phyloP scores from a whole-genome alignment of 2,113 vertebrate genomes.

The Amia ocellicauda region DNA sequence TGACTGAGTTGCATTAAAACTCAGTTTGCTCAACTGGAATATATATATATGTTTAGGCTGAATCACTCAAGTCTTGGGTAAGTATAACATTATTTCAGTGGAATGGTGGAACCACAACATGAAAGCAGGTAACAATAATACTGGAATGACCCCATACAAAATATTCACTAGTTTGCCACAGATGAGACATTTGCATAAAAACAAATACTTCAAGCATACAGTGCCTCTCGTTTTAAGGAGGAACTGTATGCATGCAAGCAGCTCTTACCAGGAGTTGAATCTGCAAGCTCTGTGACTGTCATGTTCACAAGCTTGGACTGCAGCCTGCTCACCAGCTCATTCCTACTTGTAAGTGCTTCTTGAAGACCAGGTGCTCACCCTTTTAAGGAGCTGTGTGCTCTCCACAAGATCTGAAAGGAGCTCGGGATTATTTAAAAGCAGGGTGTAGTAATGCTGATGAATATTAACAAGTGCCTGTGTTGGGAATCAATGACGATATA shows the following conservation, averaged over 20 bases:
- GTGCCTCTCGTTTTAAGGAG: too few species aligned
- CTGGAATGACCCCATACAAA: too few species aligned
- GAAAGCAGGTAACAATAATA: too few species aligned
- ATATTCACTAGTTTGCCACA: too few species aligned
- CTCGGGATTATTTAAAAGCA: neutral
- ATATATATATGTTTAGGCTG: too few species aligned
- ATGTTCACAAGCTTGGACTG: constrained; percentile 6
- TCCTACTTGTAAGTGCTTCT: constrained; percentile 15
- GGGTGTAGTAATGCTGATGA: constrained; percentile 9
- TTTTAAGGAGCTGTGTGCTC: constrained; percentile 9
- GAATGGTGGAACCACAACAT: too few species aligned
- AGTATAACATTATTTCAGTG: too few species aligned
- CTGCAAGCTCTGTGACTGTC: neutral
- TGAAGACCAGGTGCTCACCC: constrained; percentile 18
- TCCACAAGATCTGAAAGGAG: neutral
- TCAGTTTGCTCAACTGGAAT: too few species aligned
- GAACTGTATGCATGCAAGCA: neutral
- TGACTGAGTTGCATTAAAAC: too few species aligned
- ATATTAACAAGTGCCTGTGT: neutral
- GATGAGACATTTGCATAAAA: too few species aligned
- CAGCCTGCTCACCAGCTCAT: constrained; percentile 15
- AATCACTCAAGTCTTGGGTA: too few species aligned
- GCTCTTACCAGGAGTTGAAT: neutral
- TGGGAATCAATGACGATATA: neutral
- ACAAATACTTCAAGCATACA: too few species aligned